These are phyloP conservation scores for Bothrops alternatus DNA, from an alignment of 2,797 vertebrate species.

Conservation along the genomic window DNA sequence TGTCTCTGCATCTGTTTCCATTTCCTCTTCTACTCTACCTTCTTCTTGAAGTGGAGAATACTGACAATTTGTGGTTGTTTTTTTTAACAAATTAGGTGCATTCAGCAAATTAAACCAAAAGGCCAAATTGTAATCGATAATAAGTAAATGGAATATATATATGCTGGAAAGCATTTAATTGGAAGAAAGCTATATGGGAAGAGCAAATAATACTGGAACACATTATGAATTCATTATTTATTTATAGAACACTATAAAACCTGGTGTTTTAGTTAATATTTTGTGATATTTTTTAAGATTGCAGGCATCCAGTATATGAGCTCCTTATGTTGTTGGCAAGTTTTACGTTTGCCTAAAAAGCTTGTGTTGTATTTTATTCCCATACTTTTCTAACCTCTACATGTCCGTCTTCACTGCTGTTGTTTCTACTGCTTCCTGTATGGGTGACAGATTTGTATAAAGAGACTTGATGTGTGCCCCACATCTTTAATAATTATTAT, in stretches of 20 bases:
- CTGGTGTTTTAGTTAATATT: neutral
- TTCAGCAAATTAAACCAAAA: constrained; percentile 46
- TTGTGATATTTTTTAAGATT: neutral
- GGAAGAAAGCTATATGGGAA: neutral
- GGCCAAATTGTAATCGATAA: constrained; percentile 16
- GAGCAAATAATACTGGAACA: neutral
- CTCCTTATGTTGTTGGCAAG: neutral
- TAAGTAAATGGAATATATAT: constrained; percentile 1
- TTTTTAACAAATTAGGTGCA: constrained; percentile 17
- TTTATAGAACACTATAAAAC: fast-evolving
- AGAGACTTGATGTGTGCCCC: neutral
- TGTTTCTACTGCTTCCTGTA: neutral
- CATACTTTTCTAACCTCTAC: neutral
- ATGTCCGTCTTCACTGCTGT: neutral
- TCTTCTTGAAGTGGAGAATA: constrained; percentile 34
- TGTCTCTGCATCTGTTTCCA: constrained; percentile 48
- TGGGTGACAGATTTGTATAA: neutral
- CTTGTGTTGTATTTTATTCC: neutral
- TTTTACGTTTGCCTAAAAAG: neutral
- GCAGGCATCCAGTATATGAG: neutral
- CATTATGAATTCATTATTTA: neutral
- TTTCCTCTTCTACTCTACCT: constrained; percentile 55
- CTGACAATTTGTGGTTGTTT: neutral
- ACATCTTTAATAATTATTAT: neutral
- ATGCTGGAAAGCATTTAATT: neutral